Percentiles rank a stretch among this genome's conserved stretches.
These are phyloP conservation scores for Drosophila sechellia DNA, from an alignment of 1,140 invertebrate species.

Conservation along the genomic window DNA sequence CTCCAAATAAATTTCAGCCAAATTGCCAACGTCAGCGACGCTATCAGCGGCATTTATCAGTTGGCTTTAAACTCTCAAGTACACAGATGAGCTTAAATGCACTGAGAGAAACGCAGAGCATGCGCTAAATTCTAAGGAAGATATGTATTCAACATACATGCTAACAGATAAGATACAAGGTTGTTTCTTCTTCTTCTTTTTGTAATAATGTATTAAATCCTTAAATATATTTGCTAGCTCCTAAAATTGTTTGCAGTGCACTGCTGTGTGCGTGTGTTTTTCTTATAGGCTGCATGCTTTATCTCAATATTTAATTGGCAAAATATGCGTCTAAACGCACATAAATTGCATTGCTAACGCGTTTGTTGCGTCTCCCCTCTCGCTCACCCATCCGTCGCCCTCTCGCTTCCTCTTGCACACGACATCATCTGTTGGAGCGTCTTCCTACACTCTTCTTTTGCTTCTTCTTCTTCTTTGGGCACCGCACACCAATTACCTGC, in stretches of 20 bases:
- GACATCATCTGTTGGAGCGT: conserved; percentile 25
- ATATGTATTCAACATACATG: no score
- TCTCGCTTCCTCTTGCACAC: conserved; percentile 1
- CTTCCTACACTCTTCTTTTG: neutral
- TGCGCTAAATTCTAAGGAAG: neutral
- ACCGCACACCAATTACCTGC: conserved; percentile 54
- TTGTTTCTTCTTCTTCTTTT: neutral
- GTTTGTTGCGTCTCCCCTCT: conserved; percentile 59
- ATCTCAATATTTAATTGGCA: conserved; percentile 84
- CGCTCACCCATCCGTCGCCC: neutral
- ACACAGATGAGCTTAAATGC: conserved; percentile 18
- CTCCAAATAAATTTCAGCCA: conserved; percentile 82
- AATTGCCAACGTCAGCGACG: conserved; percentile 81
- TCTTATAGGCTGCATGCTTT: conserved; percentile 79
- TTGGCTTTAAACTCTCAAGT: conserved; percentile 28
- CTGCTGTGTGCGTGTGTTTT: conserved; percentile 31
- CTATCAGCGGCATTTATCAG: conserved; percentile 82
- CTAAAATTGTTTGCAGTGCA: conserved; percentile 1
- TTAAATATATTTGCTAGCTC: neutral
- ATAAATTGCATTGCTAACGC: conserved; percentile 84
- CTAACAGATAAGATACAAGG: neutral
- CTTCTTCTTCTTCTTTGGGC: conserved; percentile 12
- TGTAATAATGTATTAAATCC: no score
- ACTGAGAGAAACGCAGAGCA: neutral
- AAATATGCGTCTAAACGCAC: conserved; percentile 84